A percentile compares a stretch with the other conserved stretches of the same genome.
Evolutionary conservation across 2,888 invertebrate species (phyloP).

Genomic region (Euphydryas editha): DNA sequence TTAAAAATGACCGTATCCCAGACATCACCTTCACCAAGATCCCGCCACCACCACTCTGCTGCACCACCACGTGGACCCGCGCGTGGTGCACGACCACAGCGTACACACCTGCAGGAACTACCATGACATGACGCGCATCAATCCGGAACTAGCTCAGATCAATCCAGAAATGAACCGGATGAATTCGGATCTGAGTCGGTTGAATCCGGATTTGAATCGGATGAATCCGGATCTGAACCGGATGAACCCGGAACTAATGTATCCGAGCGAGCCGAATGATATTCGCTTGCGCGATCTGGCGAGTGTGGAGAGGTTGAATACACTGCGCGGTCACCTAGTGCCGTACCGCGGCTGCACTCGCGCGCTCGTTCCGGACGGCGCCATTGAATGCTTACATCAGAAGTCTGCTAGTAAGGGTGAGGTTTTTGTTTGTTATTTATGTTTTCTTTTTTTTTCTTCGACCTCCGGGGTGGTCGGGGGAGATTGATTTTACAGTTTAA

Average conservation of each 20-base stretch:
- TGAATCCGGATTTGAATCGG: constrained; percentile 53
- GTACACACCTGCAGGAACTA: constrained; percentile 65
- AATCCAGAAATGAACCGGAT: constrained; percentile 51
- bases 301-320: constrained; percentile 65
- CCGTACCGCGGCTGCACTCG: constrained; percentile 71
- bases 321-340: constrained; percentile 74
- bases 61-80: constrained; percentile 72
- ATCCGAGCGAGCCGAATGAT: constrained; percentile 53
- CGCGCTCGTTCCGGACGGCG: constrained; percentile 66
- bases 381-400: constrained; percentile 72
- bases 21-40: constrained; percentile 74
- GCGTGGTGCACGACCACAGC: constrained; percentile 51
- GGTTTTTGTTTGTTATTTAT: not conserved
- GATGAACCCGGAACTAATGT: constrained; percentile 55
- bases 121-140: constrained; percentile 44
- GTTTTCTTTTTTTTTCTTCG: too few relatives aligned
- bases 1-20: constrained; percentile 43
- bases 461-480: too few relatives aligned
- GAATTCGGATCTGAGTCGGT: constrained; percentile 50
- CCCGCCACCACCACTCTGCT: constrained; percentile 75
- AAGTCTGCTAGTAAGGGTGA: constrained; percentile 72
- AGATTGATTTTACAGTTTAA: too few relatives aligned
- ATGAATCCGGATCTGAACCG: constrained; percentile 52
- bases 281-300: constrained; percentile 59
- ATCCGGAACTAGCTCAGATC: constrained; percentile 47